phyloP scores from a whole-genome alignment of 2,888 invertebrate species.

The Tenthredo scrophulariae region DNA sequence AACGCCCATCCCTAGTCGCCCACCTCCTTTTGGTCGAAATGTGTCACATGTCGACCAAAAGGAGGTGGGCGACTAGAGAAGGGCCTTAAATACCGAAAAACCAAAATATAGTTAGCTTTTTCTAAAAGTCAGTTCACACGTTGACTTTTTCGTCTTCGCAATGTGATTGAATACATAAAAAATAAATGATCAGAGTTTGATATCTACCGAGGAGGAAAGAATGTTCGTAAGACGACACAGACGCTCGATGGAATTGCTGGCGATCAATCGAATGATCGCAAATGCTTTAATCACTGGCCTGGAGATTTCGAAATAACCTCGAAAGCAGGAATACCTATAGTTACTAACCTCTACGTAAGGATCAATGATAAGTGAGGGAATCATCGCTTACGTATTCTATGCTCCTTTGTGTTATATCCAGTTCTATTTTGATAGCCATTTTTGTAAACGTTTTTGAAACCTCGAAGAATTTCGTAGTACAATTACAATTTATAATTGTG shows the following conservation, averaged over 20 bases:
- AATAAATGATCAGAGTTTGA: background rate
- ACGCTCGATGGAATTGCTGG: background rate
- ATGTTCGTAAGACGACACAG: background rate
- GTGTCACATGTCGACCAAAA: too few species aligned
- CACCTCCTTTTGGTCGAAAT: too few species aligned
- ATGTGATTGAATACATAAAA: background rate
- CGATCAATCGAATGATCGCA: too few species aligned
- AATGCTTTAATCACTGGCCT: too few species aligned
- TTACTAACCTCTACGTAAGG: background rate
- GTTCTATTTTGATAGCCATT: slow-evolving; percentile 68
- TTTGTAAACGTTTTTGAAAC: background rate
- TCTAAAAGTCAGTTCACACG: background rate
- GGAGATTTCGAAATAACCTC: background rate
- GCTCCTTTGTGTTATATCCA: slow-evolving; percentile 67
- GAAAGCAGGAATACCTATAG: background rate
- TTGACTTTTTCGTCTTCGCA: background rate
- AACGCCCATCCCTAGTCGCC: too few species aligned
- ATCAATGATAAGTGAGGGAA: background rate
- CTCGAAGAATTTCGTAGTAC: background rate
- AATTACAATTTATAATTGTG: background rate
- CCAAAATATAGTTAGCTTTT: background rate
- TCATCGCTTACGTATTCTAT: slow-evolving; percentile 66
- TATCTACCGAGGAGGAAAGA: background rate
- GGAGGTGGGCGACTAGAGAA: too few species aligned
- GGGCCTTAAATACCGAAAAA: background rate